Conservation (phyloP, 1,140 invertebrate species). For the Pseudobourletiella spinata region DNA sequence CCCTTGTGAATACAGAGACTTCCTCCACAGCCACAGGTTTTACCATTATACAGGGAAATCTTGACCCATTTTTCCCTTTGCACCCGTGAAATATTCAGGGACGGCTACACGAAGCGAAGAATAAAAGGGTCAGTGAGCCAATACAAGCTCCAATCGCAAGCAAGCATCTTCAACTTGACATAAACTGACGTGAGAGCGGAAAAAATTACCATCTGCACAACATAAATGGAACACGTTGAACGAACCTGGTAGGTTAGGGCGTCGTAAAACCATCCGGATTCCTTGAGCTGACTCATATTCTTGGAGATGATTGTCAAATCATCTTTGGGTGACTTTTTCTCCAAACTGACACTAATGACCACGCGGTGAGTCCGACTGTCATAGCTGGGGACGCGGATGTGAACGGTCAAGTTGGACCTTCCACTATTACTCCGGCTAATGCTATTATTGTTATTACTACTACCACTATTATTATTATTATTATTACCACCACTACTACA, state of each 20-base stretch:
- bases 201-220: too few relatives aligned
- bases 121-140: too few relatives aligned
- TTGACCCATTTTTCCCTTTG: too few relatives aligned
- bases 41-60: too few relatives aligned
- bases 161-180: too few relatives aligned
- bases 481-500: constrained; percentile 1
- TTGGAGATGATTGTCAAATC: neutral
- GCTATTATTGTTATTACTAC: neutral
- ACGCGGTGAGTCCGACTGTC: neutral
- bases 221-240: too few relatives aligned
- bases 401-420: neutral
- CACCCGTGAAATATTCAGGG: too few relatives aligned
- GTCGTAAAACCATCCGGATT: neutral
- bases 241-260: neutral
- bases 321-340: neutral
- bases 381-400: neutral
- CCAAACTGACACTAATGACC: neutral
- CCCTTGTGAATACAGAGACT: too few relatives aligned
- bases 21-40: too few relatives aligned
- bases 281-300: neutral
- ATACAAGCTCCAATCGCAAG: too few relatives aligned
- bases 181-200: too few relatives aligned
- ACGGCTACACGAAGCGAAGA: too few relatives aligned
- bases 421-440: neutral
- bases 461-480: neutral